Base-by-base conservation (phyloP, 1,140 invertebrate genomes). In the Pseudomyrmex dendroicus region DNA sequence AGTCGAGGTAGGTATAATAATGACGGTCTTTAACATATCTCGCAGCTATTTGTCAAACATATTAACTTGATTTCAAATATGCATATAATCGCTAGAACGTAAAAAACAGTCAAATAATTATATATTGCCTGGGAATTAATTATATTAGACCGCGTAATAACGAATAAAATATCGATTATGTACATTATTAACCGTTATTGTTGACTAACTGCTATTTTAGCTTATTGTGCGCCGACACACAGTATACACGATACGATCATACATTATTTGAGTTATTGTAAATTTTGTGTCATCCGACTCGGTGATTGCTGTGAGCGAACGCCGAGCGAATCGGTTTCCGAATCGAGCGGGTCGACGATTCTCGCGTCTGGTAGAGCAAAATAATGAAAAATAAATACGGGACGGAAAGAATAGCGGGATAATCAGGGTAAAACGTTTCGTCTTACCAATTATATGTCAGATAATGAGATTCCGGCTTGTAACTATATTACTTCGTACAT, bases 371-470 rank as follows among this genome's bases (percentile, higher is more conserved):
- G 35, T 1, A 68, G 73, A 67, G 84, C 83, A 78, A 88, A 88
- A 88, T 88, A 88, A 88, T 88, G 87, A 88, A 85, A 88, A 88
- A 88, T 88, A 83, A 85, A 88, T 88, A 63, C 35, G 0, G 0
- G 56, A 17, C 48, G 57, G 35, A 35, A 44, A 35, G 52, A 48
- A 46, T 56, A 52, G 50, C 22, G 70, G 64, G 57, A 87, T 88
- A 85, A 85, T 88, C 87, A 78, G 86, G 52, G 86, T 76, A 85
- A 87, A 88, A 61, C 67, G 86, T 85, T 88, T 88, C 77, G 76
- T 73, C 83, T 85, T 88, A 80, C 61, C 87, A 88, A 88, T 88
- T 85, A 88, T 72, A 88, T 63, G 85, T 64, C 83, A 76, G 64
- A 48, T 22, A 85, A 87, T 68, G 85, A 87, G 84, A 84, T 35